Conservation (phyloP, 2,113 vertebrate genomes). For the Malurus melanocephalus region DNA sequence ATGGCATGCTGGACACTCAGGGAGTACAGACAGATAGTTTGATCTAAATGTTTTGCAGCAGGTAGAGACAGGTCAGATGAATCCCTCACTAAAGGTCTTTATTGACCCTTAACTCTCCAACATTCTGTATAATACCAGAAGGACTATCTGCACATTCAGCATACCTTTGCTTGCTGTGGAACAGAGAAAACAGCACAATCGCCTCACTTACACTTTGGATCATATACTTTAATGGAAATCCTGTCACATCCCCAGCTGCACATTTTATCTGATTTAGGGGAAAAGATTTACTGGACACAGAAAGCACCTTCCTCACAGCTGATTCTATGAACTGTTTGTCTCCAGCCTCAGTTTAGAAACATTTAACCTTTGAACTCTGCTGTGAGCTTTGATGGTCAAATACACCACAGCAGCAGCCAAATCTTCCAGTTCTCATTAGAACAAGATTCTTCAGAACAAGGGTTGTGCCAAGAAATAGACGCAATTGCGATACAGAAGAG, state of each 20-base stretch:
- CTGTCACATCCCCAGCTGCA: neutral
- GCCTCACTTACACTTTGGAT: neutral
- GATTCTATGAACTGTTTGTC: neutral
- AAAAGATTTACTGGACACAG: neutral
- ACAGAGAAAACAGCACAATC: neutral
- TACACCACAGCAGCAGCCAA: neutral
- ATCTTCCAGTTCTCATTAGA: slow-evolving; percentile 16
- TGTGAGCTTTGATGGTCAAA: neutral
- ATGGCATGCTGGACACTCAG: neutral
- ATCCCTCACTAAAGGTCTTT: neutral
- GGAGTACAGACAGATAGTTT: neutral
- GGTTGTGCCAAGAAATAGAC: neutral
- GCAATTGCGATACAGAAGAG: neutral
- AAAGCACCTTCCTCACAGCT: neutral
- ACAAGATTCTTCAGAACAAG: neutral
- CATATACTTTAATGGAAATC: neutral
- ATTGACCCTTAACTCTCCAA: neutral
- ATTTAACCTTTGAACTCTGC: neutral
- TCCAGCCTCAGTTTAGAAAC: neutral
- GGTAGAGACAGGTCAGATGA: neutral
- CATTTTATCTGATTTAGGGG: neutral
- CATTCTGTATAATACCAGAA: neutral
- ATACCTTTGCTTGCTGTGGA: fast-evolving
- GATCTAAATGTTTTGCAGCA: neutral
- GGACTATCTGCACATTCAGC: neutral